Percentiles rank a stretch among this genome's conserved stretches.
These are phyloP conservation scores for Carcina quercana DNA, from an alignment of 2,888 invertebrate species.

Conservation along the genomic window DNA sequence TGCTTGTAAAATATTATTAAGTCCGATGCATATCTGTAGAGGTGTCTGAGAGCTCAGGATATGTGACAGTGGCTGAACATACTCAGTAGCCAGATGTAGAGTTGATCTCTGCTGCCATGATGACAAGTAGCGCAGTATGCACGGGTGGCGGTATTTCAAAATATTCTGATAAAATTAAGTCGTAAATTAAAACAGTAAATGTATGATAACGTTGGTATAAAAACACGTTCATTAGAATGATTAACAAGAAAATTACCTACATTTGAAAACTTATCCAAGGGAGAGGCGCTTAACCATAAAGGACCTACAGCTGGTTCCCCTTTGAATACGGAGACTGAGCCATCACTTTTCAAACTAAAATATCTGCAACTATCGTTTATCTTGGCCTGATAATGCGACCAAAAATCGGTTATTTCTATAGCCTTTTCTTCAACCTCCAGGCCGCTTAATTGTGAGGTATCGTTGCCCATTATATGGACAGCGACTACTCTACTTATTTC, in stretches of 20 bases:
- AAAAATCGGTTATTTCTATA: constrained; percentile 85
- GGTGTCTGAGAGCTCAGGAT: constrained; percentile 79
- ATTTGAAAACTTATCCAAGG: constrained; percentile 85
- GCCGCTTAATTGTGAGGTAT: constrained; percentile 81
- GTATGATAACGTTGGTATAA: too few species aligned
- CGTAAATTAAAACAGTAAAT: constrained; percentile 23
- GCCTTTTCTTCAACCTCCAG: constrained; percentile 84
- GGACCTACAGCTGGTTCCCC: constrained; percentile 81
- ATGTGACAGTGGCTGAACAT: constrained; percentile 83
- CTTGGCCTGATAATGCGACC: constrained; percentile 80
- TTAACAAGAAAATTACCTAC: constrained; percentile 54
- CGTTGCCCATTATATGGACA: constrained; percentile 81
- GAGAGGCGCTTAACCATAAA: constrained; percentile 78
- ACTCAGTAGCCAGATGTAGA: constrained; percentile 87
- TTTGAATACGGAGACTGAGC: constrained; percentile 82
- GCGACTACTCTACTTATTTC: too few species aligned
- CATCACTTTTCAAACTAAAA: constrained; percentile 69
- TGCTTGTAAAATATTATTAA: constrained; percentile 86
- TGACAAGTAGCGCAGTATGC: constrained; percentile 86
- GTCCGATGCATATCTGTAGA: constrained; percentile 88
- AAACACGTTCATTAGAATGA: not conserved
- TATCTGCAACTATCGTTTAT: constrained; percentile 72
- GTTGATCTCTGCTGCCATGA: constrained; percentile 86
- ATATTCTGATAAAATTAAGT: constrained; percentile 80
- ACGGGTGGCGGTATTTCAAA: constrained; percentile 90